A percentile compares a stretch with the other conserved stretches of the same genome.
Conservation (phyloP, 2,797 vertebrate species). For the Sandelia bainsii region DNA sequence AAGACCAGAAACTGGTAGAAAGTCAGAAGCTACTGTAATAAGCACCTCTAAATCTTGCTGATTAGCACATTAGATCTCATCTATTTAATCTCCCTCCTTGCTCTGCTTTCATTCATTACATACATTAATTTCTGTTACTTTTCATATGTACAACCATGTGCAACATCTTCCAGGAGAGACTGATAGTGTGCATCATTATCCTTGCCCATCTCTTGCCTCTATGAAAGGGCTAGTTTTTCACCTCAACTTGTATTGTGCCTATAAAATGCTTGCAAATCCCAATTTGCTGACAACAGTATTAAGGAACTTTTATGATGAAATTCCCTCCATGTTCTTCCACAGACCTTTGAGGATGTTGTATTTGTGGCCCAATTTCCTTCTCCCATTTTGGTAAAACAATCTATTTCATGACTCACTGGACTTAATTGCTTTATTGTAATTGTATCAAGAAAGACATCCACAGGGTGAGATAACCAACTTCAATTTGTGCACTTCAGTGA, state of each 20-base stretch:
- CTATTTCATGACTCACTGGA: slow-evolving; percentile 79
- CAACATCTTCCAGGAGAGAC: no score
- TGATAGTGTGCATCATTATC: no score
- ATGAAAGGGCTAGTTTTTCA: no score
- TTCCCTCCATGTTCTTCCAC: slow-evolving; percentile 16
- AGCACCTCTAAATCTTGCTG: no score
- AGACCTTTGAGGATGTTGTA: slow-evolving; percentile 52
- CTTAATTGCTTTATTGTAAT: slow-evolving; percentile 77
- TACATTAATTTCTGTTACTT: no score
- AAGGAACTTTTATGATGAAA: slow-evolving; percentile 29
- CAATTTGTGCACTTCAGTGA: slow-evolving; percentile 62
- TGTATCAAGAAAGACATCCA: slow-evolving; percentile 75
- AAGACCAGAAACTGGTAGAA: background rate
- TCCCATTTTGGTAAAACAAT: slow-evolving; percentile 70
- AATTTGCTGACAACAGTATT: slow-evolving; percentile 18
- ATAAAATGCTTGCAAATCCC: slow-evolving; percentile 9
- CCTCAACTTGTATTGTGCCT: background rate
- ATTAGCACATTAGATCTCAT: no score
- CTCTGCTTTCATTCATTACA: no score
- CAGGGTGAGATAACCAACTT: slow-evolving; percentile 63
- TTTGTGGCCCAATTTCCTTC: slow-evolving; percentile 58
- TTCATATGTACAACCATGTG: background rate
- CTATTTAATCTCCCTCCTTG: no score
- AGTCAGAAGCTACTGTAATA: no score
- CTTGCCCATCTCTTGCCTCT: no score